phyloP scores from a whole-genome alignment of 2,888 invertebrate species.

The Eupithecia vulgata region DNA sequence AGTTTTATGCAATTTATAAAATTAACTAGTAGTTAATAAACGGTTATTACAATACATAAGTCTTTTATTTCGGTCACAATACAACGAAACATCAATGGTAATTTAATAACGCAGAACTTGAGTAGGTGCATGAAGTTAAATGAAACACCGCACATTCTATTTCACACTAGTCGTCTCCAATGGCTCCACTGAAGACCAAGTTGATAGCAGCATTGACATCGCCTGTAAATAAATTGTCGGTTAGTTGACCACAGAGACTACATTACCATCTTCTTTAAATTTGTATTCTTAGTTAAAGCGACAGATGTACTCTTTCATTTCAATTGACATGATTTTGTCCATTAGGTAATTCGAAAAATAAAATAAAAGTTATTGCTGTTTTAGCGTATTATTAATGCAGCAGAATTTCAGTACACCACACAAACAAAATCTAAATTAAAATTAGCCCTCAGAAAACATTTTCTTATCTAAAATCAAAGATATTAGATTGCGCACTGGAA shows the following conservation, averaged over 20 bases:
- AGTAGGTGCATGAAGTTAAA: not conserved
- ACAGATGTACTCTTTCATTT: too few relatives aligned
- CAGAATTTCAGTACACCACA: too few relatives aligned
- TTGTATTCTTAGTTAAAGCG: too few relatives aligned
- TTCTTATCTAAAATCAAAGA: too few relatives aligned
- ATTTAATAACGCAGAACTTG: not conserved
- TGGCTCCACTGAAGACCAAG: conserved; percentile 88
- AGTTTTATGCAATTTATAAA: conserved; percentile 52
- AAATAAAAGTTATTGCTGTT: too few relatives aligned
- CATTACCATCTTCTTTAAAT: too few relatives aligned
- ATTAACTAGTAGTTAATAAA: conserved; percentile 57
- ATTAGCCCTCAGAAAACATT: too few relatives aligned
- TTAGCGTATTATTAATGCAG: too few relatives aligned
- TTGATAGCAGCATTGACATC: conserved; percentile 96
- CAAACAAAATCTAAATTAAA: too few relatives aligned
- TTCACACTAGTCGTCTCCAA: conserved; percentile 64
- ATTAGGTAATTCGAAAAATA: too few relatives aligned
- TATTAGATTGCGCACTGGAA: too few relatives aligned
- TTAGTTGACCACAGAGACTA: not conserved
- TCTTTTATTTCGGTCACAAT: conserved; percentile 15
- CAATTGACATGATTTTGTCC: too few relatives aligned
- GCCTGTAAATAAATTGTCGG: conserved; percentile 77
- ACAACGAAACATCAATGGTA: not conserved
- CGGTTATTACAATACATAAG: conserved; percentile 22
- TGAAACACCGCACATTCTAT: not conserved